Evolutionary conservation across 2,888 invertebrate species (phyloP).

Genomic region (Eucriotettix oculatus): DNA sequence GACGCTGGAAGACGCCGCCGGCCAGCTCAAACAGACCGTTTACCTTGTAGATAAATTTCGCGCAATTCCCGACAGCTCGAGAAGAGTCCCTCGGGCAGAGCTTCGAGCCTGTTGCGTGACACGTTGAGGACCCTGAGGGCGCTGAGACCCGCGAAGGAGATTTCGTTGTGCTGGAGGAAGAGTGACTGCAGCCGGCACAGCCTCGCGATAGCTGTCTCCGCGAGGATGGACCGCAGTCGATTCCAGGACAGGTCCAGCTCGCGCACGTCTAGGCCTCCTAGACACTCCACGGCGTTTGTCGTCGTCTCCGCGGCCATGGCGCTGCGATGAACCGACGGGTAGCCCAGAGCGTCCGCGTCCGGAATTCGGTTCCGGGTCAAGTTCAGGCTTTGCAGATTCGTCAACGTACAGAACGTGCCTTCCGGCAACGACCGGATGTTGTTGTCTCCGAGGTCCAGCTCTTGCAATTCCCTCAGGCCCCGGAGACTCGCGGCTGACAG

Average conservation of each 20-base stretch:
- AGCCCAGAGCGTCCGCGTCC: conserved; percentile 59
- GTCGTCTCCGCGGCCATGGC: conserved; percentile 24
- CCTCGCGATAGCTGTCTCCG: conserved; percentile 57
- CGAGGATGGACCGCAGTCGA: conserved; percentile 52
- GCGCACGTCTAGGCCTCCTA: conserved; percentile 52
- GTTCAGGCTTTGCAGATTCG: conserved; percentile 66
- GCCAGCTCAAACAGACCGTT: conserved; percentile 69
- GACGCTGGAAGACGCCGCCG: conserved; percentile 62
- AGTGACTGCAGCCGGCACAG: conserved; percentile 64
- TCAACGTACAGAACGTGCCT: conserved; percentile 60
- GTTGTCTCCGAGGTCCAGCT: conserved; percentile 65
- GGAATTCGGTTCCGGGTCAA: conserved; percentile 69
- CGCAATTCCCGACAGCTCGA: conserved; percentile 63
- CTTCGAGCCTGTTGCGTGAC: conserved; percentile 68
- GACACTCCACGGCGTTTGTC: conserved; percentile 25
- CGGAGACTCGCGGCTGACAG: conserved; percentile 52
- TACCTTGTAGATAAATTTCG: conserved; percentile 71
- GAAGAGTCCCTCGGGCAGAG: conserved; percentile 67
- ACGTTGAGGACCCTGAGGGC: conserved; percentile 69
- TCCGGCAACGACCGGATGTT: conserved; percentile 67
- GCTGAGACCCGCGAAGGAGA: conserved; percentile 59
- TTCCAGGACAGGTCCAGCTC: conserved; percentile 68
- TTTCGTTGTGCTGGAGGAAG: conserved; percentile 66
- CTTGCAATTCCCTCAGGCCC: conserved; percentile 60
- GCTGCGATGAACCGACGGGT: conserved; percentile 26